Base-by-base conservation (phyloP, 2,888 invertebrate species). In the Spilarctia lutea region DNA sequence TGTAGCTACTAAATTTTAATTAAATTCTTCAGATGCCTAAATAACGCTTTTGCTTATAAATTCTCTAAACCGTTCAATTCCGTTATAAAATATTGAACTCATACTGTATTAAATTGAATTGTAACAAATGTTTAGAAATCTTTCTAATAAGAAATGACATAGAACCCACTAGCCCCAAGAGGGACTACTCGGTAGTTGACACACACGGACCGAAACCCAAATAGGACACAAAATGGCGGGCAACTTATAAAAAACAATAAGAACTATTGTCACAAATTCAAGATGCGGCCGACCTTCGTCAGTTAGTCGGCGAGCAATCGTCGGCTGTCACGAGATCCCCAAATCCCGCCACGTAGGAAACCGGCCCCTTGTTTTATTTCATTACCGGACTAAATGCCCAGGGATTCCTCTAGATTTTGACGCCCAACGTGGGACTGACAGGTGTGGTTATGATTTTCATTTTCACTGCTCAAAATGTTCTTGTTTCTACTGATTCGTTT, bases 351-450 rank as follows among this genome's bases (percentile, higher is more conserved):
- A 87, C 90, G 88, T 90, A 85, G 79, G 81, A 78, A 81, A 75
- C 77, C 74, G 75, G 75, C 83, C 81, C 84, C 86, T 87, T 88
- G 88, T 91, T 90, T 89, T 89, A 91, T 91, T 91, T 91, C 90
- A 91, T 91, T 91, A 90, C 88, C 80, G 79, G 72, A 77, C 73
- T 74, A 79, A 79, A 85, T 81, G 85, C 78, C 84, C 71, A 71
- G 85, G 86, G 86, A 86, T 80, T 81, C 83, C 79, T 78, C 76
- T 72, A 82, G 80, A 84, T 87, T 89, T 87, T 86, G 87, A 84
- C 82, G 82, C 85, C 81, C 84, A 83, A 85, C 84, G 73, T 80
- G 85, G 83, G 82, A 75, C 83, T 80, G 83, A 83, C 83, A 82
- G 83, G 77, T 78, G 80, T 65, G 79, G 82, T 85, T 85, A 85